Conservation (phyloP, 1,140 invertebrate species). For the Chrysomallon squamiferum region DNA sequence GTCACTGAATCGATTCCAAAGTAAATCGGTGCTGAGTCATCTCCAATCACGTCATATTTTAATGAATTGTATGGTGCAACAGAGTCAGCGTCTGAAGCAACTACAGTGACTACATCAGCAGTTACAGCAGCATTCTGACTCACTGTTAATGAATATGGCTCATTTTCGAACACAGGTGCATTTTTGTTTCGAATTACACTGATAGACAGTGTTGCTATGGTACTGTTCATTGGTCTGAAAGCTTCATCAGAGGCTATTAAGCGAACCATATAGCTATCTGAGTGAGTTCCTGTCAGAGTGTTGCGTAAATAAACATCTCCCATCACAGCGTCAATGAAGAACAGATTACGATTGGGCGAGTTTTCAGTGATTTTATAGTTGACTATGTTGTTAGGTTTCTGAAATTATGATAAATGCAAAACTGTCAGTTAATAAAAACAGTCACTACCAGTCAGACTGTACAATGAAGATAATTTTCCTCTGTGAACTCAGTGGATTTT, state of each 20-base stretch:
- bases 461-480: not conserved
- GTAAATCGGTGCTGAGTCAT: conserved; percentile 13
- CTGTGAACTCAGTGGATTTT: too few relatives aligned
- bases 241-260: conserved; percentile 34
- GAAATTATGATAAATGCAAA: conserved; percentile 11
- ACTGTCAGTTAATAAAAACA: not conserved
- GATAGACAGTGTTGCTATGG: conserved; percentile 25
- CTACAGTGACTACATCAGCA: conserved; percentile 17
- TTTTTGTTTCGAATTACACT: conserved; percentile 37
- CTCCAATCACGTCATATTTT: conserved; percentile 43
- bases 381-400: conserved; percentile 36
- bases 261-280: conserved; percentile 70
- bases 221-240: conserved; percentile 14
- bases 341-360: conserved; percentile 18
- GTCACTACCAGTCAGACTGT: not conserved
- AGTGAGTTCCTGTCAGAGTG: conserved; percentile 68
- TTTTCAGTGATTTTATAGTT: conserved; percentile 15
- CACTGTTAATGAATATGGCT: conserved; percentile 21
- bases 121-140: conserved; percentile 17
- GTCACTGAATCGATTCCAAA: conserved; percentile 19
- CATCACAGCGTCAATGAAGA: conserved; percentile 23
- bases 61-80: conserved; percentile 35
- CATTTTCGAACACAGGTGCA: conserved; percentile 29
- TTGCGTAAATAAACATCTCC: conserved; percentile 35
- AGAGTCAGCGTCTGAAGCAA: conserved; percentile 33